These are phyloP conservation scores for Nasonovia ribisnigri DNA, from an alignment of 2,888 invertebrate species.

Conservation along the genomic window DNA sequence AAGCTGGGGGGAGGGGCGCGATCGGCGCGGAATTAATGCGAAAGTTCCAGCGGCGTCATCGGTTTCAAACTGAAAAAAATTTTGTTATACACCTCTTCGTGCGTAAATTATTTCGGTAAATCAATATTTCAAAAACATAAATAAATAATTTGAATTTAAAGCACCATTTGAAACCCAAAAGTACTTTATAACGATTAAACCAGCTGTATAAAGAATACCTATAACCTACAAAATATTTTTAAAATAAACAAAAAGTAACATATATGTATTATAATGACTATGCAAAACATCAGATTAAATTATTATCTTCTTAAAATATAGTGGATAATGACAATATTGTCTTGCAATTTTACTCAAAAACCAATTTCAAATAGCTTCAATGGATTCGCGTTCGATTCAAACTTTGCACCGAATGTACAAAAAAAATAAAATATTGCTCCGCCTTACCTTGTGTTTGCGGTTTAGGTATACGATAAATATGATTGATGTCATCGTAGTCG, in stretches of 20 bases:
- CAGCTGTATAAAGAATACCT: background rate
- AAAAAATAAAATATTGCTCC: background rate
- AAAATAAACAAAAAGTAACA: background rate
- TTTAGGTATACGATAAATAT: background rate
- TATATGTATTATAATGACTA: too few relatives aligned
- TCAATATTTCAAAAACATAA: background rate
- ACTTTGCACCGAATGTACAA: background rate
- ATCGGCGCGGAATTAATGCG: too few relatives aligned
- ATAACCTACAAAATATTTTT: background rate
- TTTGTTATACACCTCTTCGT: background rate
- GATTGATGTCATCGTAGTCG: background rate
- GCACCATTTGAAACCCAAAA: background rate
- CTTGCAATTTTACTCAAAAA: background rate
- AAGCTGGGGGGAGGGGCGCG: too few relatives aligned
- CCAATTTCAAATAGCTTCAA: background rate
- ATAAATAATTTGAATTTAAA: background rate
- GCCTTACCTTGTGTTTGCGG: background rate
- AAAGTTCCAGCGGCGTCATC: too few relatives aligned
- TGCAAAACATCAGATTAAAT: background rate
- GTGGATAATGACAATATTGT: background rate
- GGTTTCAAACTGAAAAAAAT: too few relatives aligned
- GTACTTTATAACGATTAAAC: background rate
- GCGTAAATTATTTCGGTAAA: background rate
- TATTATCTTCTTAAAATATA: background rate
- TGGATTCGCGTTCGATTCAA: background rate